Evolutionary conservation across 2,797 vertebrate species (phyloP).

Genomic region (Bovichtus variegatus): DNA sequence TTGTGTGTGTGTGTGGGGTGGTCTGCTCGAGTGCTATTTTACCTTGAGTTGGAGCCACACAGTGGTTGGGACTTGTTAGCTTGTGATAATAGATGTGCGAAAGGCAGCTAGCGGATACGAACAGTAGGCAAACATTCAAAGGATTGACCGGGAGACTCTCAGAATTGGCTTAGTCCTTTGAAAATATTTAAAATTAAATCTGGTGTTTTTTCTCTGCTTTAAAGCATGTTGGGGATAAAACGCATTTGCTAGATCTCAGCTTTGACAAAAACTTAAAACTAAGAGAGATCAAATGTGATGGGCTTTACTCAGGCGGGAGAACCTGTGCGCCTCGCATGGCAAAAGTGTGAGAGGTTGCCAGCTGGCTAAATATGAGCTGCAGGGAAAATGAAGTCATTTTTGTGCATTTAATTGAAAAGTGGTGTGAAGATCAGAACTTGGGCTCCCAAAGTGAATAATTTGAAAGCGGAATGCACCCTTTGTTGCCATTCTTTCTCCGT

Average conservation of each 20-base stretch:
- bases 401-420: neutral
- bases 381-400: too few species aligned
- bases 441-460: neutral
- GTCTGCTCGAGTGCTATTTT: neutral
- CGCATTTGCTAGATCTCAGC: too few species aligned
- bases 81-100: too few species aligned
- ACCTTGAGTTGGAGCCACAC: too few species aligned
- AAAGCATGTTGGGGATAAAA: too few species aligned
- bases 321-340: neutral
- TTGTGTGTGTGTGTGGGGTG: too few species aligned
- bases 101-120: neutral
- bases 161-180: neutral
- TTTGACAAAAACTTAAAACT: too few species aligned
- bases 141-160: neutral
- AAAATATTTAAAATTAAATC: neutral
- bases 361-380: too few species aligned
- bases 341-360: neutral
- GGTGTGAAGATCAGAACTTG: neutral
- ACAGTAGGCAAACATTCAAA: neutral
- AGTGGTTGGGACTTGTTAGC: too few species aligned
- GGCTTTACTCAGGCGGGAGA: neutral
- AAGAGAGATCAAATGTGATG: too few species aligned
- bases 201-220: neutral
- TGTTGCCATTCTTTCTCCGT: neutral
- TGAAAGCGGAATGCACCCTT: neutral